Base-by-base conservation (phyloP, 2,888 invertebrate genomes). In the Teleogryllus oceanicus region DNA sequence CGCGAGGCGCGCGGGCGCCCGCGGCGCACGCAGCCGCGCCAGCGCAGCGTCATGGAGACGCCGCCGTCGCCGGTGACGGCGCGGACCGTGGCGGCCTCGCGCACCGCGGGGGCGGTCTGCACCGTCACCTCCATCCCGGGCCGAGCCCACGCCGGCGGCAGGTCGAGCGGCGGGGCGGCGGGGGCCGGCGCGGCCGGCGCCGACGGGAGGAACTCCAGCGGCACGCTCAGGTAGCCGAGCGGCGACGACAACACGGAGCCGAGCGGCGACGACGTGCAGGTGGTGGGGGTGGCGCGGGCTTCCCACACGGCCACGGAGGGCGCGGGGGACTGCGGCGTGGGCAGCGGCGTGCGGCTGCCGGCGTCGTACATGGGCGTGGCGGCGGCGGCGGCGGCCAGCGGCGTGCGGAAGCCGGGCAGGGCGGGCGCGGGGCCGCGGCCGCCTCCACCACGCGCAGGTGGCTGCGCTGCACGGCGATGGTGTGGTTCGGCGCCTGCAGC, bases 331-430 rank as follows among this genome's bases (percentile, higher is more conserved):
- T 62, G 62, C 13, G 62, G 62, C 16, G 62, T 62, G 13, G 62
- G 62, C n/a, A 62, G 62, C 13, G 62, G 62, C 62, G 62, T 62
- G n/a, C 62, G 62, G n/a, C 62, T 62, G n/a, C 62, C 62, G 13
- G 62, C 62, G 62, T 62, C 62, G 62, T 62, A 62, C 62, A 62
- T 62, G 62, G 62, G 62, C n/a, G 62, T 62, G 16, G 62, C 62
- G 8, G 62, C 62, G 16, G n/a, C 62, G n/a, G n/a, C 62, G n/a
- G 16, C 62, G 16, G 16, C 13, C 62, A 62, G 13, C 13, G 62
- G 62, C 13, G 62, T 62, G 13, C 62, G 13, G 62, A 18, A 62
- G n/a, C 62, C 62, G 0, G 62, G 16, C 62, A n/a, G 62, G 62
- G n/a, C n/a, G 3, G 62, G 62, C n/a, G 16, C 8, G 62, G n/a